phyloP scores from a whole-genome alignment of 2,113 vertebrate genomes.

The Perca fluviatilis region DNA sequence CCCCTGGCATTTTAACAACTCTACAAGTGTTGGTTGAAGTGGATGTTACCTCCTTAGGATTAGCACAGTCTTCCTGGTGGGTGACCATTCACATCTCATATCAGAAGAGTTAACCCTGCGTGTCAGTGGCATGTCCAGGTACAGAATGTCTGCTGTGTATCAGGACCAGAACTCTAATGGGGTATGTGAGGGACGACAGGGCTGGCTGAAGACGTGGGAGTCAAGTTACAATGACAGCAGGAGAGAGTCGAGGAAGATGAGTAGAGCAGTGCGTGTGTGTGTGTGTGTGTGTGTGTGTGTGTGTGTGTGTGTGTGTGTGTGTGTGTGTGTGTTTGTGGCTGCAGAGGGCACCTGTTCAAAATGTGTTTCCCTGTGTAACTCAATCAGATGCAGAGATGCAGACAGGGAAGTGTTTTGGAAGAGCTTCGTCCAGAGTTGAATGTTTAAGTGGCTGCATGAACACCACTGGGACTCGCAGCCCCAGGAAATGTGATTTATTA shows the following conservation, averaged over 20 bases:
- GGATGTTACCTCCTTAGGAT: constrained; percentile 15
- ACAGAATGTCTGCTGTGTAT: constrained; percentile 7
- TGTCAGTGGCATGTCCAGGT: constrained; percentile 39
- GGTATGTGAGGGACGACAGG: constrained; percentile 38
- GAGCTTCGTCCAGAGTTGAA: constrained; percentile 26
- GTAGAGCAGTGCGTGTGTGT: constrained; percentile 38
- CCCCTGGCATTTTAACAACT: constrained; percentile 45
- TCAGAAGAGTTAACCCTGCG: constrained; percentile 41
- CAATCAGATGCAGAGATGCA: constrained; percentile 58
- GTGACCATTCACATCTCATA: constrained; percentile 44
- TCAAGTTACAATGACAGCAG: constrained; percentile 68
- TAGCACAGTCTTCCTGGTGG: constrained; percentile 10
- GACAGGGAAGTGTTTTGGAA: constrained; percentile 49
- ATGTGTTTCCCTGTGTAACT: constrained; percentile 73
- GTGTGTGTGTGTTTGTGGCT: constrained; percentile 1
- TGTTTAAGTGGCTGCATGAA: constrained; percentile 41
- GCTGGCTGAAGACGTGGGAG: constrained; percentile 44
- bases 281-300: constrained; percentile 29
- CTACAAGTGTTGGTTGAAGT: not conserved
- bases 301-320: constrained; percentile 42
- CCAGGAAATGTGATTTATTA: constrained; percentile 6
- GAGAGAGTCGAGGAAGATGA: constrained; percentile 54
- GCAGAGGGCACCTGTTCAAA: constrained; percentile 75
- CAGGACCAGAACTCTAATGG: constrained; percentile 18
- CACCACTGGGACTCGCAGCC: constrained; percentile 18